These are phyloP conservation scores for Camptogramma bilineatum DNA, from an alignment of 2,888 invertebrate species.

Conservation along the genomic window DNA sequence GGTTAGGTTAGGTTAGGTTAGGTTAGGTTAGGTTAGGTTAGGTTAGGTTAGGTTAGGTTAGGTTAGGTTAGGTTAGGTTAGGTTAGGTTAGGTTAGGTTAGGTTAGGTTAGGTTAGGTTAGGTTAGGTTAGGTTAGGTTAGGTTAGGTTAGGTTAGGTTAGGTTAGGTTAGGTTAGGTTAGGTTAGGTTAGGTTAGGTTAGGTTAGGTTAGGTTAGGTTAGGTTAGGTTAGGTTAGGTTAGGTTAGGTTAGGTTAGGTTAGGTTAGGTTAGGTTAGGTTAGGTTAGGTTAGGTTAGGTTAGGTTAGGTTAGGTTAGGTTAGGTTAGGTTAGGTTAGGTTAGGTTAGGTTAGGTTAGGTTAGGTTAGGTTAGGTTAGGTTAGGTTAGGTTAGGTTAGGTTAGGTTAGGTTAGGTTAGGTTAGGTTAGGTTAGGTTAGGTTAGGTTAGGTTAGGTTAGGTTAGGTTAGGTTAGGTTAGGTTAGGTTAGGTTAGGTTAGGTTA, in stretches of 20 bases:
- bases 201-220: constrained; percentile 27
- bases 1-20: constrained; percentile 30
- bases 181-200: constrained; percentile 23
- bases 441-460: constrained; percentile 26
- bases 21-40: constrained; percentile 30
- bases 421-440: constrained; percentile 26
- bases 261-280: constrained; percentile 28
- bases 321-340: constrained; percentile 26
- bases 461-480: constrained; percentile 24
- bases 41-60: constrained; percentile 27
- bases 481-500: constrained; percentile 25
- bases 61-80: constrained; percentile 25
- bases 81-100: constrained; percentile 24
- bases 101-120: constrained; percentile 25
- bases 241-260: constrained; percentile 28
- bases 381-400: constrained; percentile 26
- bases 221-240: constrained; percentile 28
- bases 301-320: constrained; percentile 27
- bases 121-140: constrained; percentile 21
- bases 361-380: constrained; percentile 25
- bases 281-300: constrained; percentile 27
- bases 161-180: constrained; percentile 15
- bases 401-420: constrained; percentile 26
- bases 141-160: constrained; percentile 17
- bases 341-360: constrained; percentile 24